These are phyloP conservation scores for Encarsia formosa DNA, from an alignment of 2,888 invertebrate genomes.

Conservation along the genomic window DNA sequence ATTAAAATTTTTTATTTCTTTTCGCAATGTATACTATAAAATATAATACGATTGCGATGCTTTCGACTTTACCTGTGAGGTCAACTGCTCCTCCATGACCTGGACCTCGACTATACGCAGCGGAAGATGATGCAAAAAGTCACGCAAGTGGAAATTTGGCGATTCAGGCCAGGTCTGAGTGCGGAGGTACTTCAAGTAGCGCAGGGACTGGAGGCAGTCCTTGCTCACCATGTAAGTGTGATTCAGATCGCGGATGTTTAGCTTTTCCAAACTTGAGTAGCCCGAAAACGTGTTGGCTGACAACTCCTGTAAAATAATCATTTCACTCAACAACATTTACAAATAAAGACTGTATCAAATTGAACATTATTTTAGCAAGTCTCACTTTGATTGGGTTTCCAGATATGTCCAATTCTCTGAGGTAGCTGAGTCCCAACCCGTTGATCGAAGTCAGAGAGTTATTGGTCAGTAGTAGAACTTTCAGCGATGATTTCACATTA, in stretches of 20 bases:
- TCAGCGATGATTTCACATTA: constrained; percentile 62
- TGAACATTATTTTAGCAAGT: background rate
- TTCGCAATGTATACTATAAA: too few species aligned
- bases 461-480: constrained; percentile 70
- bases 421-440: constrained; percentile 64
- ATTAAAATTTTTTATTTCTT: too few species aligned
- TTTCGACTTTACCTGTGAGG: too few species aligned
- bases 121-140: constrained; percentile 67
- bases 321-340: too few species aligned
- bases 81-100: constrained; percentile 69
- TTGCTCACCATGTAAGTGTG: constrained; percentile 71
- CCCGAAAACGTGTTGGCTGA: constrained; percentile 69
- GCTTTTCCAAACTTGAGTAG: constrained; percentile 66
- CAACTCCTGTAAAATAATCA: constrained; percentile 64
- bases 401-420: constrained; percentile 75
- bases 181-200: constrained; percentile 65
- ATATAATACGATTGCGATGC: too few species aligned
- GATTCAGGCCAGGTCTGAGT: constrained; percentile 69
- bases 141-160: constrained; percentile 60
- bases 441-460: constrained; percentile 75
- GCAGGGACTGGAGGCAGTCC: constrained; percentile 64
- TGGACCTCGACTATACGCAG: constrained; percentile 73
- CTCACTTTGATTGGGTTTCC: constrained; percentile 71
- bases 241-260: constrained; percentile 71
- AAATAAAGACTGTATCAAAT: too few species aligned